Evolutionary conservation across 2,797 vertebrate species (phyloP).

Genomic region (Vireo griseus): DNA sequence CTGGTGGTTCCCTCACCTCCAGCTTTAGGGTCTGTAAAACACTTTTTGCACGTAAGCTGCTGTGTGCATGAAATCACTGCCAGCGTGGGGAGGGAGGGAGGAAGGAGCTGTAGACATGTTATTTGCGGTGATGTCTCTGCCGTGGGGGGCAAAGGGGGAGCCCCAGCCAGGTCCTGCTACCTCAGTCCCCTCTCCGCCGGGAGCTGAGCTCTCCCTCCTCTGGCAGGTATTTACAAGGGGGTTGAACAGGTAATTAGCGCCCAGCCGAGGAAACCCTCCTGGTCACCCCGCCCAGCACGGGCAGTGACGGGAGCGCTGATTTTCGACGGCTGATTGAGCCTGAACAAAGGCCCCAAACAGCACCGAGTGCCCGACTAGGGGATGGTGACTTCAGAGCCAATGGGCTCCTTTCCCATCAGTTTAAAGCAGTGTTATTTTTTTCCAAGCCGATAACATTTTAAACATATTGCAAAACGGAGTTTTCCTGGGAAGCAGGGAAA

Average conservation of each 20-base stretch:
- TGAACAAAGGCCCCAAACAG: conserved; percentile 90
- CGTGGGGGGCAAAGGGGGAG: accelerated
- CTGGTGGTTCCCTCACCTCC: background rate
- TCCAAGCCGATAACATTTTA: conserved; percentile 62
- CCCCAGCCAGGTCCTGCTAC: accelerated
- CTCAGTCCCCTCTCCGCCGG: background rate
- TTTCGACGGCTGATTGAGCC: conserved; percentile 88
- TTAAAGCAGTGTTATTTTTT: conserved; percentile 49
- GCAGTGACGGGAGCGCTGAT: conserved; percentile 86
- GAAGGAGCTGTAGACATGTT: background rate
- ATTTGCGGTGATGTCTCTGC: background rate
- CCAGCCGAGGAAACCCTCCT: conserved; percentile 80
- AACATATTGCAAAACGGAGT: conserved; percentile 41
- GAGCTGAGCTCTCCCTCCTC: conserved; percentile 11
- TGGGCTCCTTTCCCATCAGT: conserved; percentile 84
- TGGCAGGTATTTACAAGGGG: conserved; percentile 71
- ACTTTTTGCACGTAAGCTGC: background rate
- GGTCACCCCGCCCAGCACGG: conserved; percentile 83
- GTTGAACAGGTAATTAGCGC: conserved; percentile 79
- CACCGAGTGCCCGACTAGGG: conserved; percentile 79
- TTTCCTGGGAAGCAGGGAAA: conserved; percentile 20
- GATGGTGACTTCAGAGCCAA: conserved; percentile 83
- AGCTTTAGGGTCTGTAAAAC: background rate
- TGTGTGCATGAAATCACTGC: accelerated
- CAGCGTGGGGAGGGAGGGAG: background rate